Evolutionary conservation across 2,113 vertebrate genomes (phyloP).

Genomic region (Protomyctophum bolini): DNA sequence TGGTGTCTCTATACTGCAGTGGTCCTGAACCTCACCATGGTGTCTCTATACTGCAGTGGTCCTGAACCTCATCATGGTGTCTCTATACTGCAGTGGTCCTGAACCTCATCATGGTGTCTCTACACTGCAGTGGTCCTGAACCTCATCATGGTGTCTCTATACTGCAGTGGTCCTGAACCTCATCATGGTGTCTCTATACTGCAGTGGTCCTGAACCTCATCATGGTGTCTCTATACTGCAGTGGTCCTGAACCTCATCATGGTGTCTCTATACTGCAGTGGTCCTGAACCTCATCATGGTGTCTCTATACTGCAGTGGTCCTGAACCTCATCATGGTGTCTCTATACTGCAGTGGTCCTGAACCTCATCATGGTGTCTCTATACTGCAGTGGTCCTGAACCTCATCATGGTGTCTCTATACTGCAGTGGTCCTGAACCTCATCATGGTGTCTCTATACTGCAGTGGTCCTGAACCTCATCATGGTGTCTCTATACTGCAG

Average conservation of each 20-base stretch:
- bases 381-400: slow-evolving; percentile 1
- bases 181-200: no score
- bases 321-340: no score
- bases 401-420: no score
- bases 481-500: no score
- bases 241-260: slow-evolving; percentile 14
- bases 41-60: no score
- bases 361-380: slow-evolving; percentile 30
- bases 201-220: slow-evolving; percentile 27
- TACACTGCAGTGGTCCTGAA: no score
- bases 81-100: slow-evolving; percentile 8
- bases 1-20: slow-evolving; percentile 11
- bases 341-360: no score
- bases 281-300: slow-evolving; percentile 22
- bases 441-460: slow-evolving; percentile 19
- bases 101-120: no score
- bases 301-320: slow-evolving; percentile 13
- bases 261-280: no score
- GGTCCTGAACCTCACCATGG: slow-evolving; percentile 18
- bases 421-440: slow-evolving; percentile 26
- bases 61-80: slow-evolving; percentile 27
- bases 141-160: slow-evolving; percentile 26
- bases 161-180: slow-evolving; percentile 4
- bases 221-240: slow-evolving; percentile 14
- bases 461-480: slow-evolving; percentile 10